Percentiles rank a stretch among this genome's conserved stretches.
Conservation (phyloP, 2,797 vertebrate genomes). For the Paedocypris micromegethes region DNA sequence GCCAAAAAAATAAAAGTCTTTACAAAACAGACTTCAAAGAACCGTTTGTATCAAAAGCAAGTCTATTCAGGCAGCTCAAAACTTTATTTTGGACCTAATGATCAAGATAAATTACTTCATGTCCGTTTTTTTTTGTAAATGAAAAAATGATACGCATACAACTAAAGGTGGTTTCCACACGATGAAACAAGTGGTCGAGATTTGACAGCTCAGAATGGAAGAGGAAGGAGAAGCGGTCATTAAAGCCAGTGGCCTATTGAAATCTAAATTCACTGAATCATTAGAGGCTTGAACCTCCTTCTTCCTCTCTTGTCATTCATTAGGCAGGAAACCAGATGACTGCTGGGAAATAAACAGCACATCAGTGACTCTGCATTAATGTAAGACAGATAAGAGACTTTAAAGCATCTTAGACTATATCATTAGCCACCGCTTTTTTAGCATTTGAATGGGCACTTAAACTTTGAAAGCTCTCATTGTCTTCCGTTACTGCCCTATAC, state of each 20-base stretch:
- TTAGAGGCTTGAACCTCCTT: slow-evolving; percentile 44
- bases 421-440: slow-evolving; percentile 69
- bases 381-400: slow-evolving; percentile 75
- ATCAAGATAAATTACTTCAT: slow-evolving; percentile 43
- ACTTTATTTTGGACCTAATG: slow-evolving; percentile 7
- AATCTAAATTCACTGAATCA: slow-evolving; percentile 43
- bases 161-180: not conserved
- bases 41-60: not conserved
- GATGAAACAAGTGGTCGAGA: not conserved
- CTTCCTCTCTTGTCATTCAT: slow-evolving; percentile 52
- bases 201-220: not conserved
- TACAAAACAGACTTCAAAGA: no score
- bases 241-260: slow-evolving; percentile 39
- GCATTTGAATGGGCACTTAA: slow-evolving; percentile 74
- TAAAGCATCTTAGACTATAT: slow-evolving; percentile 75
- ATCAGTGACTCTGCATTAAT: slow-evolving; percentile 64
- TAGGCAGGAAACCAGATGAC: slow-evolving; percentile 56
- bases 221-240: slow-evolving; percentile 23
- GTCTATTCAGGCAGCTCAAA: slow-evolving; percentile 1
- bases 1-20: not conserved
- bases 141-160: no score
- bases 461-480: slow-evolving; percentile 76
- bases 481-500: slow-evolving; percentile 66
- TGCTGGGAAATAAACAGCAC: slow-evolving; percentile 71
- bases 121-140: not conserved